Percentiles rank a stretch among this genome's conserved stretches.
phyloP scores from a whole-genome alignment of 2,888 invertebrate genomes.

The Erebia palarica region DNA sequence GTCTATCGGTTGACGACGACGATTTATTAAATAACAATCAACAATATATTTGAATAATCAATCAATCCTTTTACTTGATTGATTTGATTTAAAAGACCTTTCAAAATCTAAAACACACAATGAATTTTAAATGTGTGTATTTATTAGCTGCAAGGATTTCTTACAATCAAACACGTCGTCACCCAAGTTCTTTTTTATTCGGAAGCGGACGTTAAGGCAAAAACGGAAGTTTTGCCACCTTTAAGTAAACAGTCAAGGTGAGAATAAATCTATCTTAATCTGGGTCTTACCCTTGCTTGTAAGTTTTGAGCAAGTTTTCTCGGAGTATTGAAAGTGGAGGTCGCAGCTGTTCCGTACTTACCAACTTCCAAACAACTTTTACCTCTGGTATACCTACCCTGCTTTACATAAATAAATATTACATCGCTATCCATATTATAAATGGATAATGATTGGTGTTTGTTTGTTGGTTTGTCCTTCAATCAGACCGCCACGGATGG shows the following conservation, averaged over 20 bases:
- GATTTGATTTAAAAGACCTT: no score
- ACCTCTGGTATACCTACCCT: conserved; percentile 10
- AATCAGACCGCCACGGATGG: no score
- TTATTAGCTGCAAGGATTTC: conserved; percentile 9
- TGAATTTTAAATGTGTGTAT: no score
- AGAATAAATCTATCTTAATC: conserved; percentile 36
- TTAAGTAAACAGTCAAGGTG: conserved; percentile 39
- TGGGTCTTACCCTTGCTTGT: conserved; percentile 39
- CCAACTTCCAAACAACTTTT: conserved; percentile 25
- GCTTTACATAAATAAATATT: not conserved
- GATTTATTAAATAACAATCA: no score
- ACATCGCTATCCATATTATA: no score
- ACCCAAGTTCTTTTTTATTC: conserved; percentile 28
- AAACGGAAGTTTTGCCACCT: conserved; percentile 39
- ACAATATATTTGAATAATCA: no score
- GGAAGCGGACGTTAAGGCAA: conserved; percentile 41
- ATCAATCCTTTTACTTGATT: no score
- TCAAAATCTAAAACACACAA: no score
- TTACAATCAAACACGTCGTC: conserved; percentile 10
- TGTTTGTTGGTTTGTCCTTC: no score
- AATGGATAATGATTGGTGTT: no score
- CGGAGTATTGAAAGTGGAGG: conserved; percentile 30
- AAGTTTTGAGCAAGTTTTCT: conserved; percentile 40
- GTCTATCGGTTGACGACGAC: no score
- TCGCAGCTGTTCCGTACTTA: conserved; percentile 33